Evolutionary conservation across 2,113 vertebrate genomes (phyloP), one percentile per base, ranked within the genome.

Genomic region (Poecile atricapillus): DNA sequence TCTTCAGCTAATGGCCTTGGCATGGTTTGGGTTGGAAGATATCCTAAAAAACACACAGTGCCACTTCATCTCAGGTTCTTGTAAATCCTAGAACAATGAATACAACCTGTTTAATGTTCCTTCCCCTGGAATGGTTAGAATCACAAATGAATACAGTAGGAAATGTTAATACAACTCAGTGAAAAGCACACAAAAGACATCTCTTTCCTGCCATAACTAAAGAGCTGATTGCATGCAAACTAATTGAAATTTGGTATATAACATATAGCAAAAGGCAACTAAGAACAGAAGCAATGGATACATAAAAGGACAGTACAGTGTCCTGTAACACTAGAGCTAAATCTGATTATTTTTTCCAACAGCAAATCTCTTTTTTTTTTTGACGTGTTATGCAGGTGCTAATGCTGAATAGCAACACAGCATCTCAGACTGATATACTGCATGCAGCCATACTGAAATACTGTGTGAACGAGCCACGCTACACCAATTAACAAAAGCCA

Each of bases 131-230:
- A 89, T 15, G 3, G 73, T 17, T 87, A 84, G 78, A 87, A 90
- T 90, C 49, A 52, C 5, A 4, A 84, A 60, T 7, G 1, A 91
- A 77, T 77, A 88, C 86, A 90, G 83, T 83, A 71, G 95, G 87
- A 96, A 93, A 84, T 93, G 92, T 17, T 75, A 91, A 92, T 46
- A 84, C 28, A 91, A 83, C 69, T 94, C 81, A 33, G 78, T 83
- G 84, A 97, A 97, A 97, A 97, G 97, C 97, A 97, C 97, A 97
- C 69, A 64, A 86, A 63, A 91, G 73, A 92, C 79, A 83, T 96
- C 91, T 96, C 91, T 95, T 85, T 93, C 93, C 88, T 96, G 89
- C 87, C 87, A 18, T 87, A 94, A 84, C 33, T 67, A 22, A 94
- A 90, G 68, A 90, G 90, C 86, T 84, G 70, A 94, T 62, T 95